phyloP scores from a whole-genome alignment of 92 coral and sea anemone species.

The Parazoanthus swiftii region DNA sequence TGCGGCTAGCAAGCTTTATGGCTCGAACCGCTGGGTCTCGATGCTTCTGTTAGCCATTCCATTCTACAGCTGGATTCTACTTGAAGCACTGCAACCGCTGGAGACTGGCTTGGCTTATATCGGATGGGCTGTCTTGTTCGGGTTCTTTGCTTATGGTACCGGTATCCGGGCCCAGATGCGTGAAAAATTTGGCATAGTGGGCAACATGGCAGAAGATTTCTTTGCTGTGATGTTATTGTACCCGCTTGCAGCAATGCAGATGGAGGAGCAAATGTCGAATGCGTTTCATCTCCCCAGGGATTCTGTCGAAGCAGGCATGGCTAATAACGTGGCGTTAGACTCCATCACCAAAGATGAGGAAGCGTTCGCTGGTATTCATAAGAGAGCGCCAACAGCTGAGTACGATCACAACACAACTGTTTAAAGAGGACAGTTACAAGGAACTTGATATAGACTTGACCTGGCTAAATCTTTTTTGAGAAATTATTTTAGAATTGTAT shows the following conservation, averaged over 20 bases:
- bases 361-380: too few relatives aligned
- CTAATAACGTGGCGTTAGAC: too few relatives aligned
- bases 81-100: conserved; percentile 54
- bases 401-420: too few relatives aligned
- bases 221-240: conserved; percentile 40
- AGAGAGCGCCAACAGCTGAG: too few relatives aligned
- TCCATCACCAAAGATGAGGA: too few relatives aligned
- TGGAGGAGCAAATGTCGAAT: too few relatives aligned
- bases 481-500: too few relatives aligned
- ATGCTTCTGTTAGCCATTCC: conserved; percentile 61
- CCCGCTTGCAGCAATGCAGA: conserved; percentile 67
- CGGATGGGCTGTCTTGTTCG: conserved; percentile 63
- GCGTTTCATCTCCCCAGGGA: too few relatives aligned
- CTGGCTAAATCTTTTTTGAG: too few relatives aligned
- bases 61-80: conserved; percentile 67
- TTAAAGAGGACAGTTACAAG: too few relatives aligned
- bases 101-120: conserved; percentile 52
- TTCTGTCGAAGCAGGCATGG: too few relatives aligned
- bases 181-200: conserved; percentile 67
- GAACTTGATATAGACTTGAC: too few relatives aligned
- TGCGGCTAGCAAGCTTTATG: conserved; percentile 59
- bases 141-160: conserved; percentile 39
- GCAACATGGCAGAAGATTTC: conserved; percentile 76
- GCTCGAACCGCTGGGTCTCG: conserved; percentile 42
- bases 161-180: conserved; percentile 66